A percentile compares a stretch with the other conserved stretches of the same genome.
phyloP scores from a whole-genome alignment of 2,797 vertebrate species.

The Calcarius lapponicus region DNA sequence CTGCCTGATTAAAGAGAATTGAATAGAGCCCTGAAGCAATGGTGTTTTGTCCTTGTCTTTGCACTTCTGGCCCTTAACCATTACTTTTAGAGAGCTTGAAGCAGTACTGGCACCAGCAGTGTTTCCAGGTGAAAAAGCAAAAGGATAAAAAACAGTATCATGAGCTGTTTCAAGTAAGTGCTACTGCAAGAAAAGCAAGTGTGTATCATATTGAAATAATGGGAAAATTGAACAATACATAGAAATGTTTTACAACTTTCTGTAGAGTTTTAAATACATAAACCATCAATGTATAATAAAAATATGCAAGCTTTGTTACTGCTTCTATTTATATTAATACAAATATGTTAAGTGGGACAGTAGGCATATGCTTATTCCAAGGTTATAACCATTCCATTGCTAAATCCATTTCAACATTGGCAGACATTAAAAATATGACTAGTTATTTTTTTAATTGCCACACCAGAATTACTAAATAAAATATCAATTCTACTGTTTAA shows the following conservation, averaged over 20 bases:
- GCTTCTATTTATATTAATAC: not conserved
- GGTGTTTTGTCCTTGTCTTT: slow-evolving; percentile 53
- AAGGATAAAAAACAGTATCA: not conserved
- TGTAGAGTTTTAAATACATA: not conserved
- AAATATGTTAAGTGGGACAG: not conserved
- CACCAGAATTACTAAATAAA: not conserved
- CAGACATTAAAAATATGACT: not conserved
- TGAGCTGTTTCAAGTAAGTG: not conserved
- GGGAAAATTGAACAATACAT: not conserved
- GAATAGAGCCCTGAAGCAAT: slow-evolving; percentile 22
- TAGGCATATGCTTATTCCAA: not conserved
- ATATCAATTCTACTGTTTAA: not conserved
- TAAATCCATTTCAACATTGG: not conserved
- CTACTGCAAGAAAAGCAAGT: not conserved
- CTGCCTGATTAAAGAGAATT: slow-evolving; percentile 40
- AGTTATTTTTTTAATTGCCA: not conserved
- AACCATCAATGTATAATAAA: not conserved
- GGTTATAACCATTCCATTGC: not conserved
- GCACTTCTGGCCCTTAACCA: slow-evolving; percentile 24
- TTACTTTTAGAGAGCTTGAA: slow-evolving; percentile 25
- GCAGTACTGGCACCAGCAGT: not conserved
- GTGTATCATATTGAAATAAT: not conserved
- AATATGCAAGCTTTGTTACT: not conserved
- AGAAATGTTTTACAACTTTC: not conserved
- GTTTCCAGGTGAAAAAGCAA: slow-evolving; percentile 19